Conservation (phyloP, 2,797 vertebrate species). For the Acropternis orthonyx region DNA sequence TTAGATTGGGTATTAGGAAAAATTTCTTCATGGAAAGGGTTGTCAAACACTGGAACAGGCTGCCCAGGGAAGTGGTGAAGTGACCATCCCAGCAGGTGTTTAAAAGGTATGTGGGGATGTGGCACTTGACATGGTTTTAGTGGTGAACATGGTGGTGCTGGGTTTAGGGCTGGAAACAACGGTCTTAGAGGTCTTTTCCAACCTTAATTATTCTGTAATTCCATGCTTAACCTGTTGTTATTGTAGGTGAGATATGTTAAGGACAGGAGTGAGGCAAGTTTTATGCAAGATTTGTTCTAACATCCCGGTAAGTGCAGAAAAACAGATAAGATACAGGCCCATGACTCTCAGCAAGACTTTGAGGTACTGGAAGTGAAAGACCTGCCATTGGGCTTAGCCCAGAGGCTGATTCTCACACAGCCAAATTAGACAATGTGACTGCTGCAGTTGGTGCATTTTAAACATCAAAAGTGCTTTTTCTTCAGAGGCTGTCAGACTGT, state of each 20-base stretch:
- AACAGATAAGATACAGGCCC: background rate
- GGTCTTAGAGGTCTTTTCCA: background rate
- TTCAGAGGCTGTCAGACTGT: background rate
- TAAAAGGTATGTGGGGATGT: background rate
- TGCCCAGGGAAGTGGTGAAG: background rate
- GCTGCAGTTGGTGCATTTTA: background rate
- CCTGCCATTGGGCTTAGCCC: background rate
- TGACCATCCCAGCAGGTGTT: rapidly evolving
- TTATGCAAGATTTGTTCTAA: background rate
- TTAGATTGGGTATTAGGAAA: background rate
- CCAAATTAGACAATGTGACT: background rate
- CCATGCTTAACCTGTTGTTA: background rate
- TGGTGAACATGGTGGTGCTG: background rate
- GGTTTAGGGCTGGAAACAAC: background rate
- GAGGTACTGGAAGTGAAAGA: background rate
- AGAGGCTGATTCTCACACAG: background rate
- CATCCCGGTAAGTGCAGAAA: background rate
- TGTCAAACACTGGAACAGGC: background rate
- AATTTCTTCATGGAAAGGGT: background rate
- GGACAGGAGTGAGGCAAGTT: background rate
- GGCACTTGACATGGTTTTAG: background rate
- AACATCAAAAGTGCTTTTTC: background rate
- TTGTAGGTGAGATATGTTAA: background rate
- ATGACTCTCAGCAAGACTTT: background rate
- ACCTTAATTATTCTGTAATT: background rate